Evolutionary conservation across 2,113 vertebrate species (phyloP), one percentile per base, ranked within the genome.

Genomic region (Caracal caracal): DNA sequence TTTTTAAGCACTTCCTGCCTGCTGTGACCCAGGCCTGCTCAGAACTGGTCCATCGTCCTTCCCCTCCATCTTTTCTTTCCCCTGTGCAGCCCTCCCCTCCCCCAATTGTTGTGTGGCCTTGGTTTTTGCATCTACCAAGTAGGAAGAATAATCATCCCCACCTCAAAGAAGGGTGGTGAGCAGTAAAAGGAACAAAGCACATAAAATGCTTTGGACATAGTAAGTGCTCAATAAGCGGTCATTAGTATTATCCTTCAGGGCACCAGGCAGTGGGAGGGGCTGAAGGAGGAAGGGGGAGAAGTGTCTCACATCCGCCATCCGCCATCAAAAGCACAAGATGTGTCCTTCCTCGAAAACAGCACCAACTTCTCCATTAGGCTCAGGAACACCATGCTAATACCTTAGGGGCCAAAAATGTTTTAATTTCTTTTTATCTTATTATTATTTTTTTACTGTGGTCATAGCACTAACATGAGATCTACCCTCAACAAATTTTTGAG

Each of bases 111-210:
- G 71, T 20, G 22, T 24, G 22, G 11, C 33, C 88, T 79, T 37
- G 75, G 40, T 63, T 71, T 93, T 93, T 56, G 71, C 43, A 81
- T 22, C 83, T 81, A 66, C 73, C 22, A 71, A 83, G 20, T n/a
- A 22, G n/a, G 20, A 19, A 43, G 26, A 83, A 82, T 13, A 85
- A n/a, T 61, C 75, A 61, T 37, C 15, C 10, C 63, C 9, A 61
- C 51, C 63, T 94, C 66, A 73, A 82, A 82, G 88, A 78, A 90
- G 3, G 1, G 43, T 19, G 4, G 4, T 68, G 17, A 22, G 13
- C 20, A 5, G 16, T 51, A 6, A n/a, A 80, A 51, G 17, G n/a
- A 56, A 47, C 1, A 28, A 19, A 15, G 79, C 3, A 1, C 9
- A 16, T 53, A 49, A 30, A 49, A 28, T 43, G 61, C 70, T 49